These are phyloP conservation scores for Drosophila nigromelanica DNA, from an alignment of 1,140 invertebrate genomes.

Conservation along the genomic window DNA sequence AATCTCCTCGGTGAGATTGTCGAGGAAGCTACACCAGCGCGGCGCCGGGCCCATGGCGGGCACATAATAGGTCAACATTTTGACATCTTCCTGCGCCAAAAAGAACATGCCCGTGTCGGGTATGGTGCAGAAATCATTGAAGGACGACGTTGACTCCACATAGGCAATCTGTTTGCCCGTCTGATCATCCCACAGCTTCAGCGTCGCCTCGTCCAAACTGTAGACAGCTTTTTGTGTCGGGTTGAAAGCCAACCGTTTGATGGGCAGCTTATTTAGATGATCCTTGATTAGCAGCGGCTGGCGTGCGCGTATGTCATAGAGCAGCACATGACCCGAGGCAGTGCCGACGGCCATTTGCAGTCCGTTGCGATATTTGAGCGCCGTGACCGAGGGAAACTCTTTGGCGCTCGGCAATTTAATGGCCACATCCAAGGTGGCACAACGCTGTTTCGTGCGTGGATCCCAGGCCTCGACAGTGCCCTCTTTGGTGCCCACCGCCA, in stretches of 20 bases:
- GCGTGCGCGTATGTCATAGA: slow-evolving; percentile 97
- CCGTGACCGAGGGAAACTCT: slow-evolving; percentile 85
- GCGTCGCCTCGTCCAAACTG: slow-evolving; percentile 95
- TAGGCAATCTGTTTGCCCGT: slow-evolving; percentile 96
- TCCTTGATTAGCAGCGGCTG: slow-evolving; percentile 96
- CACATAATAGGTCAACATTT: slow-evolving; percentile 98
- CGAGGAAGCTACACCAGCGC: slow-evolving; percentile 98
- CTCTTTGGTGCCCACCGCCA: slow-evolving; percentile 95
- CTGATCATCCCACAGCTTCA: slow-evolving; percentile 98
- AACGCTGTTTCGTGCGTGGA: slow-evolving; percentile 90
- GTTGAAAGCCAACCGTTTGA: slow-evolving; percentile 95
- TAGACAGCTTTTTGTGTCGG: slow-evolving; percentile 91
- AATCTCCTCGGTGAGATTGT: slow-evolving; percentile 98
- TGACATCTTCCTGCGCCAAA: slow-evolving; percentile 96
- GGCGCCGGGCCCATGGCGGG: slow-evolving; percentile 97
- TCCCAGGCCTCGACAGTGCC: slow-evolving; percentile 99
- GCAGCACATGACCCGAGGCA: slow-evolving; percentile 94
- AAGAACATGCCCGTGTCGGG: slow-evolving; percentile 96
- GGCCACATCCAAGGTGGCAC: slow-evolving; percentile 94
- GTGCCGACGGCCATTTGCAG: slow-evolving; percentile 96
- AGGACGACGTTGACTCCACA: slow-evolving; percentile 92
- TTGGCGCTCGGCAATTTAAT: slow-evolving; percentile 85
- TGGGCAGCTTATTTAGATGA: slow-evolving; percentile 96
- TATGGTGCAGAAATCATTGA: slow-evolving; percentile 96
- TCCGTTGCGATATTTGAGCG: slow-evolving; percentile 92